Conservation (phyloP, 2,797 vertebrate species). For the Hyperoplus lanceolatus region DNA sequence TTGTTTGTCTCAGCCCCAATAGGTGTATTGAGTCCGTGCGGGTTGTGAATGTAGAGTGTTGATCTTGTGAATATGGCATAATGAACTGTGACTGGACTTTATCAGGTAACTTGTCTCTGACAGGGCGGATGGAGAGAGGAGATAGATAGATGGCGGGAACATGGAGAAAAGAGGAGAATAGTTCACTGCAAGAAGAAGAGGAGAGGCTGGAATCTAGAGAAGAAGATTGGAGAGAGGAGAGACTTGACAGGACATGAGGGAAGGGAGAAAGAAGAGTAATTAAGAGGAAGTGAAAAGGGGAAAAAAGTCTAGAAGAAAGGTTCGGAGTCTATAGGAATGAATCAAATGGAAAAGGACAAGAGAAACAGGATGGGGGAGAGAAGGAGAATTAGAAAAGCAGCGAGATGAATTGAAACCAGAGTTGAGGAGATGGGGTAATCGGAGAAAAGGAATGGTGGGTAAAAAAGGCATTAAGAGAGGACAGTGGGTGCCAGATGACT, state of each 20-base stretch:
- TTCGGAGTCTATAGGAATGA: conserved; percentile 26
- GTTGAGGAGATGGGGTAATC: conserved; percentile 24
- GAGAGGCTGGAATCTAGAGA: background rate
- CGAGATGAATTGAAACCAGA: conserved; percentile 45
- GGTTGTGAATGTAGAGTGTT: conserved; percentile 3
- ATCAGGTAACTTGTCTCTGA: conserved; percentile 36
- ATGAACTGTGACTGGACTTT: conserved; percentile 34
- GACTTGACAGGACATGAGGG: background rate
- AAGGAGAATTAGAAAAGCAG: conserved; percentile 26
- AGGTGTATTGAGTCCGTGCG: background rate
- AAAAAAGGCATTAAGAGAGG: conserved; percentile 9
- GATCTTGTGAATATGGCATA: conserved; percentile 9
- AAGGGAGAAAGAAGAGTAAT: background rate
- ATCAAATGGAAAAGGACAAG: conserved; percentile 26
- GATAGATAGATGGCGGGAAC: conserved; percentile 5
- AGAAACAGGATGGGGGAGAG: background rate
- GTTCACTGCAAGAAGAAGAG: background rate
- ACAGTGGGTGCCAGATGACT: conserved; percentile 34
- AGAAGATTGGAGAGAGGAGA: background rate
- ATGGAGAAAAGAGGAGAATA: conserved; percentile 8
- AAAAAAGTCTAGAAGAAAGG: conserved; percentile 5
- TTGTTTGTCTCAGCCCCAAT: background rate
- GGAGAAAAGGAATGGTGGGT: background rate
- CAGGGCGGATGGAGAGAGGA: conserved; percentile 14
- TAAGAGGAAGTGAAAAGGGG: conserved; percentile 13